These are phyloP conservation scores for Vespertilio murinus DNA, from an alignment of 2,797 vertebrate species.

Conservation along the genomic window DNA sequence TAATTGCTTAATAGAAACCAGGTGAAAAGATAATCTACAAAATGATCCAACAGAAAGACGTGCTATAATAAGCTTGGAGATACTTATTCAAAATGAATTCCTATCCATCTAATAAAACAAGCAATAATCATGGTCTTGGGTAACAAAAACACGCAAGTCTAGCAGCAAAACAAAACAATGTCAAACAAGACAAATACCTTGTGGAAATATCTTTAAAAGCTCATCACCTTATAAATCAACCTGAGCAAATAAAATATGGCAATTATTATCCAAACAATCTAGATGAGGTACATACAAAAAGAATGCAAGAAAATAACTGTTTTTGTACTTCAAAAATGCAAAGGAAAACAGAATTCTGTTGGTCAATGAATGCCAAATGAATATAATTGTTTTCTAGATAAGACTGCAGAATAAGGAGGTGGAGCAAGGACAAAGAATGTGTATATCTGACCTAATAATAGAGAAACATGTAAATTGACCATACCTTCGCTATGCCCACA, in stretches of 20 bases:
- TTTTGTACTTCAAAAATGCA: not conserved
- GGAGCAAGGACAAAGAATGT: not conserved
- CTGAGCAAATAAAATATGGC: conserved; percentile 27
- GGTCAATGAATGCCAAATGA: not conserved
- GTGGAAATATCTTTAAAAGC: conserved; percentile 51
- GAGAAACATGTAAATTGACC: too few species aligned
- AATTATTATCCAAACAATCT: conserved; percentile 38
- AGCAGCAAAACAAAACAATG: not conserved
- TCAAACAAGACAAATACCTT: conserved; percentile 53
- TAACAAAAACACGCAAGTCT: conserved; percentile 30
- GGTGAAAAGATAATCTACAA: conserved; percentile 40
- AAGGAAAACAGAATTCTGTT: not conserved
- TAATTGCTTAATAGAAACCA: conserved; percentile 42
- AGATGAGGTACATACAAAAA: not conserved
- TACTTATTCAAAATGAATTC: conserved; percentile 49
- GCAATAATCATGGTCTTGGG: not conserved
- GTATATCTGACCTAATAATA: not conserved
- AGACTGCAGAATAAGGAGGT: not conserved
- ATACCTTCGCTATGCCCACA: too few species aligned
- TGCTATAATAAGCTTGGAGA: not conserved
- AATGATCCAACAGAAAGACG: conserved; percentile 29
- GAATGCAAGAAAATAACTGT: not conserved
- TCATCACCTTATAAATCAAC: conserved; percentile 54
- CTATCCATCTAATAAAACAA: conserved; percentile 37
- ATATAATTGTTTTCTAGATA: not conserved